Percentiles rank a stretch among this genome's conserved stretches.
These are phyloP conservation scores for Drosophila trapezifrons DNA, from an alignment of 1,140 invertebrate genomes.

Conservation along the genomic window DNA sequence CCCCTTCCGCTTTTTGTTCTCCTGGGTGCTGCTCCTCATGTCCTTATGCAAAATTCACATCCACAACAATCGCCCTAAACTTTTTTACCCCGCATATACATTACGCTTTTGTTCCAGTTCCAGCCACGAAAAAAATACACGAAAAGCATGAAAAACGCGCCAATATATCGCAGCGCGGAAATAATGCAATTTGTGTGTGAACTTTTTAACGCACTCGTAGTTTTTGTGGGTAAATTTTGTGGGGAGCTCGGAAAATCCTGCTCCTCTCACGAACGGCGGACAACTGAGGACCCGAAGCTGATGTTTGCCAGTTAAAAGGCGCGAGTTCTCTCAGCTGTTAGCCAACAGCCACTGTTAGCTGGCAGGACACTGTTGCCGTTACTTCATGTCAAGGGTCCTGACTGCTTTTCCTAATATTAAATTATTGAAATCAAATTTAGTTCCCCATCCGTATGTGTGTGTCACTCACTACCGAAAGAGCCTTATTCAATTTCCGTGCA, in stretches of 20 bases:
- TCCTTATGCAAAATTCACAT: conserved; percentile 71
- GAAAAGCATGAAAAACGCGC: conserved; percentile 62
- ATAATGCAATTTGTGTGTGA: conserved; percentile 82
- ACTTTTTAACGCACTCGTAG: conserved; percentile 75
- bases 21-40: conserved; percentile 50
- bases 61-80: conserved; percentile 60
- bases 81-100: conserved; percentile 56
- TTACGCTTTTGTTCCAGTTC: conserved; percentile 56
- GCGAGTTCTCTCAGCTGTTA: conserved; percentile 29
- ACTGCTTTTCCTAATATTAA: conserved; percentile 33
- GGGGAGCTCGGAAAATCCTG: conserved; percentile 13
- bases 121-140: conserved; percentile 27
- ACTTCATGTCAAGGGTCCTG: not conserved
- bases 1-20: conserved; percentile 35
- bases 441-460: conserved; percentile 14
- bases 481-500: conserved; percentile 26
- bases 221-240: conserved; percentile 25
- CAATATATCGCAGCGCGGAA: conserved; percentile 73
- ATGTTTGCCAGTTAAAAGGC: conserved; percentile 38
- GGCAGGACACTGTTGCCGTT: conserved; percentile 25
- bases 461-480: not conserved
- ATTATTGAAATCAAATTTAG: conserved; percentile 51
- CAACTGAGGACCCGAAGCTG: conserved; percentile 52
- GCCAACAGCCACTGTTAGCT: conserved; percentile 32
- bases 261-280: conserved; percentile 40